Evolutionary conservation across 2,797 vertebrate genomes (phyloP).

Genomic region (Myripristis murdjan): DNA sequence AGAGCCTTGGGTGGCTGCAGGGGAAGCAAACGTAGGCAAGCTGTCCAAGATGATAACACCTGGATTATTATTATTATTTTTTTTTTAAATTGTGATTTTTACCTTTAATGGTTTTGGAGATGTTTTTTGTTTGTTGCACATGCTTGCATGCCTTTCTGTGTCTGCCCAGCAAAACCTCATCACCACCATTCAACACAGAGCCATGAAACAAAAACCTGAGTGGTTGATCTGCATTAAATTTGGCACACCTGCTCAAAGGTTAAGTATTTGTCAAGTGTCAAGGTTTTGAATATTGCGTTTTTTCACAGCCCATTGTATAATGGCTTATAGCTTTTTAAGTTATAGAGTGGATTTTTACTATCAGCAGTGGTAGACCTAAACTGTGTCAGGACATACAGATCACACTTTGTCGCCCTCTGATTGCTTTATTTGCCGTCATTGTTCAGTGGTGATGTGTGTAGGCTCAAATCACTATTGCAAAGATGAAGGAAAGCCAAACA

Average conservation of each 20-base stretch:
- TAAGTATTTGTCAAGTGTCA: too few relatives aligned
- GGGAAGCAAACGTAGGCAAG: not conserved
- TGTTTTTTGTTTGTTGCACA: not conserved
- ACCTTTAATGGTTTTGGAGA: not conserved
- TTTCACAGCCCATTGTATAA: not conserved
- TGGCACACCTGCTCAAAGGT: too few relatives aligned
- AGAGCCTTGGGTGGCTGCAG: not conserved
- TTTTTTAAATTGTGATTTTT: not conserved
- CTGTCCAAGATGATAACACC: not conserved
- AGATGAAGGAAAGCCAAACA: not conserved
- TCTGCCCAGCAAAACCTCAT: not conserved
- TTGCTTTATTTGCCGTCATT: not conserved
- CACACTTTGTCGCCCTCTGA: too few relatives aligned
- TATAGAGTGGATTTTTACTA: too few relatives aligned
- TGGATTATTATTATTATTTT: not conserved
- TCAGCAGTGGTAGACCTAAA: too few relatives aligned
- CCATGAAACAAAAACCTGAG: not conserved
- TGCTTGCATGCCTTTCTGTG: not conserved
- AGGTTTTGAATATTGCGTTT: too few relatives aligned
- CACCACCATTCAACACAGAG: not conserved
- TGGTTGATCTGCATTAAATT: too few relatives aligned
- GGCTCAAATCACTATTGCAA: not conserved
- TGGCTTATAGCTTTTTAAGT: not conserved
- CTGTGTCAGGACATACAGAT: too few relatives aligned
- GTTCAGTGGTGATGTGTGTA: not conserved